Percentiles rank a stretch among this genome's conserved stretches.
phyloP scores from a whole-genome alignment of 2,888 invertebrate species.

The Thereva nobilitata region DNA sequence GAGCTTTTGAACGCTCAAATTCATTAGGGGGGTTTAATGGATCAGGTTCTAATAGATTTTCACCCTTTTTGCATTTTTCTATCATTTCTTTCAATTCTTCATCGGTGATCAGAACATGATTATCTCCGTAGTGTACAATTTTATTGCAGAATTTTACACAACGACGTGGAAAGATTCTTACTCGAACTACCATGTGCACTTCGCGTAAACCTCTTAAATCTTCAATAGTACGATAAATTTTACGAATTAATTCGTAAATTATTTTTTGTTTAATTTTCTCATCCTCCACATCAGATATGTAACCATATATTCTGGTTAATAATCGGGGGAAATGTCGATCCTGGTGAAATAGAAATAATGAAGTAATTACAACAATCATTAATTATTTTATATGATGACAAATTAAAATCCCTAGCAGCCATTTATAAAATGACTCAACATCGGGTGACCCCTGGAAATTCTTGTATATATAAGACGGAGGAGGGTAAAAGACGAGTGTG shows the following conservation, averaged over 20 bases:
- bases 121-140: conserved; percentile 37
- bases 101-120: conserved; percentile 32
- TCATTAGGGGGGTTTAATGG: not conserved
- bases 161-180: conserved; percentile 21
- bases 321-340: too few relatives aligned
- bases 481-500: too few relatives aligned
- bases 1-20: not conserved
- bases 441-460: too few relatives aligned
- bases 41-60: conserved; percentile 35
- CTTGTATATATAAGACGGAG: too few relatives aligned
- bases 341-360: too few relatives aligned
- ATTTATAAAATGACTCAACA: too few relatives aligned
- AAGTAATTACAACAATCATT: too few relatives aligned
- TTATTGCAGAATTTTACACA: not conserved
- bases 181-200: conserved; percentile 34
- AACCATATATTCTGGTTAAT: too few relatives aligned
- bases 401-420: too few relatives aligned
- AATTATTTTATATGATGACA: too few relatives aligned
- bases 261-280: too few relatives aligned
- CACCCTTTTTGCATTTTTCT: conserved; percentile 33
- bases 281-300: too few relatives aligned
- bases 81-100: conserved; percentile 32
- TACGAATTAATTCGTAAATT: conserved; percentile 17
- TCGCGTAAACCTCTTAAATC: conserved; percentile 34
- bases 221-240: conserved; percentile 42